Evolutionary conservation across 2,888 invertebrate species (phyloP), one percentile per base, ranked within the genome.

Genomic region (Drosophila neutralis): DNA sequence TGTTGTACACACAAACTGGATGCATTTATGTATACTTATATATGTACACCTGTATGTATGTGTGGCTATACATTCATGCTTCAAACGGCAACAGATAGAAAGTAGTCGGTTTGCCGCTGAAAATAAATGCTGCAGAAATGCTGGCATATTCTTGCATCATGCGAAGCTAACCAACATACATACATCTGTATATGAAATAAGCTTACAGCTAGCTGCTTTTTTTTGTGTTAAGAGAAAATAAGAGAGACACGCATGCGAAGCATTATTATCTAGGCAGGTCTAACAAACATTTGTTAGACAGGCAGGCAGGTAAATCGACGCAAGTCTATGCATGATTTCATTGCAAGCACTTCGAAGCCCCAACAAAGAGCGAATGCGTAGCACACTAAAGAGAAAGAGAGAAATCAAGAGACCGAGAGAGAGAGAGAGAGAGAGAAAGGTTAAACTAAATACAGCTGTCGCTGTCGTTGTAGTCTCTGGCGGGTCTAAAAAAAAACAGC

Each of bases 111-210:
- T n/a, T 54, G 36, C 24, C 42, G 42, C 42, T 40, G 15, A 54
- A 49, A 53, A 36, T 53, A 62, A 49, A 31, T 51, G 57, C 59
- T 83, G 67, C 65, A 60, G 88, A 83, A 89, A 83, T 79, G 15
- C 52, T 59, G 45, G 36, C 38, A 21, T 48, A 51, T 73, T 87
- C 80, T 85, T 85, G 82, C 84, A 89, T 85, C 84, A 85, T 71
- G 60, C 83, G 13, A 73, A 68, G 40, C 48, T 42, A 53, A 27
- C 52, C 13, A 24, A 13, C 11, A 62, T 27, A 29, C 35, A 62
- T 27, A 31, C 7, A 11, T 31, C 1, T n/a, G 24, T 24, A 1
- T 29, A 35, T 8, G 13, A 33, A 40, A 42, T n/a, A 38, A 49
- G n/a, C 2, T 27, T 69, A 21, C 11, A 5, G 42, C 36, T 10